These are phyloP conservation scores for Drosophila virilis DNA, from an alignment of 1,140 invertebrate genomes.

Conservation along the genomic window DNA sequence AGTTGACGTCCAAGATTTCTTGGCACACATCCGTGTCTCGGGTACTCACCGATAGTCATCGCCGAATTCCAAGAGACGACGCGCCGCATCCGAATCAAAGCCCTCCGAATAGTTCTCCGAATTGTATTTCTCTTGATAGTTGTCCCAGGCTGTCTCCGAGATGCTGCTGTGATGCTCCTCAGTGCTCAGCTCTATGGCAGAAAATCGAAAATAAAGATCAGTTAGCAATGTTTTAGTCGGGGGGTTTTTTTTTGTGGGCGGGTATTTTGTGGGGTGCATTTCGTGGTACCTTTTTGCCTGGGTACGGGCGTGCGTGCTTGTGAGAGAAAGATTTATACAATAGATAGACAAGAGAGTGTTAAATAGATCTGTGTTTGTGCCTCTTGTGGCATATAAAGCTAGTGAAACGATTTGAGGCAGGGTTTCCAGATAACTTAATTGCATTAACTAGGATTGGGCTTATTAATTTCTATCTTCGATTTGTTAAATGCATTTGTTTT, in stretches of 20 bases:
- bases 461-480: too few relatives aligned
- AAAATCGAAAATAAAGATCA: not conserved
- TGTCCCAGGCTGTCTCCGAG: slow-evolving; percentile 93
- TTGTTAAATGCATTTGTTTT: too few relatives aligned
- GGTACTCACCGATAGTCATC: slow-evolving; percentile 92
- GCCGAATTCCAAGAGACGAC: slow-evolving; percentile 92
- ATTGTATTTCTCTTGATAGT: slow-evolving; percentile 95
- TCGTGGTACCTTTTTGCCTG: slow-evolving; percentile 72
- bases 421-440: too few relatives aligned
- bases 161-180: slow-evolving; percentile 91
- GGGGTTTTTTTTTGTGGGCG: not conserved
- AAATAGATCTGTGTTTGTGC: slow-evolving; percentile 8
- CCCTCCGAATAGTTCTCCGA: slow-evolving; percentile 96
- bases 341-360: slow-evolving; percentile 33
- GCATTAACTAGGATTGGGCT: too few relatives aligned
- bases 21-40: not conserved
- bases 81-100: slow-evolving; percentile 93
- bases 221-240: not conserved
- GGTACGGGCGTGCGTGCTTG: slow-evolving; percentile 81
- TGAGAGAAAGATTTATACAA: slow-evolving; percentile 47
- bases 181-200: slow-evolving; percentile 82
- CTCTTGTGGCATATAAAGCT: not conserved
- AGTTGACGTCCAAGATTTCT: slow-evolving; percentile 3
- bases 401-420: slow-evolving; percentile 4
- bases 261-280: slow-evolving; percentile 41